These are phyloP conservation scores for Chaenogobius annularis DNA, from an alignment of 2,113 vertebrate genomes.

Conservation along the genomic window DNA sequence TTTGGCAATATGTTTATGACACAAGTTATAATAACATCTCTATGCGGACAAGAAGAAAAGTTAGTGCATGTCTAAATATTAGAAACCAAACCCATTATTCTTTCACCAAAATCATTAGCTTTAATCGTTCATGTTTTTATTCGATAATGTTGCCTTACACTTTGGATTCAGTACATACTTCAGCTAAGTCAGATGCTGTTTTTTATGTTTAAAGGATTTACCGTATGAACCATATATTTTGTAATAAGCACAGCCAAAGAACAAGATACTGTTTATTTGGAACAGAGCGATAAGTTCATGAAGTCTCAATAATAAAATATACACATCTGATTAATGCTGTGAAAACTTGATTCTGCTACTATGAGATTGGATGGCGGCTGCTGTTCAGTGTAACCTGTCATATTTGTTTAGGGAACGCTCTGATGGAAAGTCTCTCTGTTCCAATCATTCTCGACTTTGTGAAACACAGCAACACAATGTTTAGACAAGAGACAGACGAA, in stretches of 20 bases:
- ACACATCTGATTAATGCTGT: conserved; percentile 27
- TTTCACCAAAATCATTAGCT: too few relatives aligned
- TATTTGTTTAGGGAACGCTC: conserved; percentile 55
- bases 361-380: conserved; percentile 14
- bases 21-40: neutral
- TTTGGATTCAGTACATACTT: neutral
- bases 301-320: conserved; percentile 36
- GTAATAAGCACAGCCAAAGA: neutral
- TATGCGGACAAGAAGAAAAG: too few relatives aligned
- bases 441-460: conserved; percentile 14
- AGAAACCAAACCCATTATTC: too few relatives aligned
- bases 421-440: conserved; percentile 34
- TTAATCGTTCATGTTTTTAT: too few relatives aligned
- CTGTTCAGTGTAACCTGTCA: conserved; percentile 61
- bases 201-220: neutral
- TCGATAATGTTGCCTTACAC: too few relatives aligned
- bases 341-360: neutral
- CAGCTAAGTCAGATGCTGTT: neutral
- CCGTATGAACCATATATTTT: neutral
- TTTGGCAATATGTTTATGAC: neutral
- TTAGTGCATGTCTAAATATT: too few relatives aligned
- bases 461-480: neutral
- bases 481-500: neutral
- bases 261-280: conserved; percentile 2
- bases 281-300: conserved; percentile 3